Evolutionary conservation across 2,797 vertebrate species (phyloP), one percentile per base, ranked within the genome.

Genomic region (Rhinella marina): DNA sequence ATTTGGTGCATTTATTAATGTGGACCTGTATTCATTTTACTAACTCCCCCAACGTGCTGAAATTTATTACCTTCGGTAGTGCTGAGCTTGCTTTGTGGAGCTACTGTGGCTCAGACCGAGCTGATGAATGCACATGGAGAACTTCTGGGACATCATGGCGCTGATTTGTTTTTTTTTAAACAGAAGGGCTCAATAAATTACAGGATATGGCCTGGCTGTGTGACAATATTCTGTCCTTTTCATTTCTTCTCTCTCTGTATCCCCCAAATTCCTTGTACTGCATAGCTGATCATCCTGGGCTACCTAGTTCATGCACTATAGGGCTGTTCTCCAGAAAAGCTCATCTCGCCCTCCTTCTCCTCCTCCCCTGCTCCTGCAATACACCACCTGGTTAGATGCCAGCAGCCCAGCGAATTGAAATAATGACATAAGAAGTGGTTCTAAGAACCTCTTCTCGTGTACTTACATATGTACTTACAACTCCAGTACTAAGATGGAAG

Each of bases 21-120:
- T 84, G 32, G 75, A 72, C 82, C 68, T 84, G 54, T 75, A 73
- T 75, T 75, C 54, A 75, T 84, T 75, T 75, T 61, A 84, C 82
- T 29, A 84, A 84, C 82, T 84, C 82, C 82, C 82, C 82, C 68
- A 59, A 57, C 82, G 62, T 57, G 16, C 21, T 62, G 5, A 75
- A 50, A 84, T 84, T 73, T 84, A 84, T 84, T n/a, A 29, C 70
- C 32, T 23, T 50, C 68, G 61, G 54, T 61, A 84, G 27, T 84
- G 82, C 82, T 84, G 82, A 84, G 82, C 29, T 75, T 32, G 82
- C 66, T 83, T 57, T 75, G 54, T 54, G 19, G 70, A 61, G 82
- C 29, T 75, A 48, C 70, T 48, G 21, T n/a, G 57, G 54, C 82
- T 84, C 68, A 16, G 66, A 73, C 73, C 14, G 21, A 61, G 82